Conservation (phyloP, 1,140 invertebrate species). For the Pomacea maculata region DNA sequence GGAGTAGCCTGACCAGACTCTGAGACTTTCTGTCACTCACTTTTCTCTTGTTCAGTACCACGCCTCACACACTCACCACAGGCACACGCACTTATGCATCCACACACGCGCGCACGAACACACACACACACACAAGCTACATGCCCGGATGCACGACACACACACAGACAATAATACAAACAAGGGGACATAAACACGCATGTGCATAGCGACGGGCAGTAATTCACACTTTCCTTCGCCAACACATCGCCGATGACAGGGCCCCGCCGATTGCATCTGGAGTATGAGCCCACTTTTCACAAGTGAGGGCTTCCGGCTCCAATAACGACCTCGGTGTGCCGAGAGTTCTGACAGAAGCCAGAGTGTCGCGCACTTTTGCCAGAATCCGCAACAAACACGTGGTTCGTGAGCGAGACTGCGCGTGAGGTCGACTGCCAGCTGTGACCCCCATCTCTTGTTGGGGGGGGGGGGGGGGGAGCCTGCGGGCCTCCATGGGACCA, state of each 20-base stretch:
- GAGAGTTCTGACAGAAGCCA: background rate
- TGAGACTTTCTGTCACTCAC: background rate
- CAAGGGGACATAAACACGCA: background rate
- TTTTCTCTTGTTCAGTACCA: background rate
- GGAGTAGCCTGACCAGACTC: background rate
- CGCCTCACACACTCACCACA: background rate
- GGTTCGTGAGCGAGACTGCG: too few relatives aligned
- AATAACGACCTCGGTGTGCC: background rate
- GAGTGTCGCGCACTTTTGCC: background rate
- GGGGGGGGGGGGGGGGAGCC: too few relatives aligned
- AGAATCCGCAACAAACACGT: too few relatives aligned
- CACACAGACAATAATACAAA: background rate
- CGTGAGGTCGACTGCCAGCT: too few relatives aligned
- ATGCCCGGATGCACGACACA: too few relatives aligned
- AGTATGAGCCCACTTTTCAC: background rate
- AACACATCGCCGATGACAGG: background rate
- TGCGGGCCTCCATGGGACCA: too few relatives aligned
- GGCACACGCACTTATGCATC: background rate
- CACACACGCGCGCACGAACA: background rate
- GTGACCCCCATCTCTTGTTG: too few relatives aligned
- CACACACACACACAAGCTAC: too few relatives aligned
- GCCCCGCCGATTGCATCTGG: background rate
- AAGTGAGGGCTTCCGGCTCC: background rate
- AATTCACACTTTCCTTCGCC: background rate
- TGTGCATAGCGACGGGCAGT: background rate